Conservation (phyloP, 1,140 invertebrate species). For the Harlomillsia oculata region DNA sequence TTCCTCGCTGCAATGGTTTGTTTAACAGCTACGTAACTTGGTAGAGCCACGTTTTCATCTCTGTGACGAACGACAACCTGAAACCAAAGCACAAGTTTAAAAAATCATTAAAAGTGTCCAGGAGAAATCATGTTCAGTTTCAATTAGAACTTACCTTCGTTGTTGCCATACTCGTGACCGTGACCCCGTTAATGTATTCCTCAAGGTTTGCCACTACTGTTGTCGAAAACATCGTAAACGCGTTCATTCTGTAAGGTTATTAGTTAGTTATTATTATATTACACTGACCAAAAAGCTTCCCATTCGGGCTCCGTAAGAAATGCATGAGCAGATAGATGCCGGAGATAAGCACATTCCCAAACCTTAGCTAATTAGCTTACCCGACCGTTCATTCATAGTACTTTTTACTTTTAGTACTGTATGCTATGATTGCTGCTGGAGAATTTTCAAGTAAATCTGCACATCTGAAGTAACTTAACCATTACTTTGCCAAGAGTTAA, state of each 20-base stretch:
- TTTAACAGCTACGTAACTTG: too few species aligned
- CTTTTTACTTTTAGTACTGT: neutral
- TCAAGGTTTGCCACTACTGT: neutral
- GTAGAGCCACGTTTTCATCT: neutral
- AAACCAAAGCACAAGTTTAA: neutral
- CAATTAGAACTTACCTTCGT: neutral
- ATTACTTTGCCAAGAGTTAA: too few species aligned
- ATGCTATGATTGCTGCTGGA: too few species aligned
- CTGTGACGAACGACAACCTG: neutral
- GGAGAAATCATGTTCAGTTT: neutral
- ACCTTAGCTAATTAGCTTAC: neutral
- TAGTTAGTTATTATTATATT: constrained; percentile 37
- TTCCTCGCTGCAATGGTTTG: too few species aligned
- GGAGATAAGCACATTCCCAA: constrained; percentile 78
- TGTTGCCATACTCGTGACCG: constrained; percentile 1
- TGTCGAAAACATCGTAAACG: neutral
- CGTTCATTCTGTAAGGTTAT: constrained; percentile 7
- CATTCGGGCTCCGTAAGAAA: constrained; percentile 38
- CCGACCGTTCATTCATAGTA: neutral
- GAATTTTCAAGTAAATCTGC: too few species aligned
- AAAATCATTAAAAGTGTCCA: neutral
- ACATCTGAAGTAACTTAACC: too few species aligned
- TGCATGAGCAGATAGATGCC: constrained; percentile 66
- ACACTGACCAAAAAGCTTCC: constrained; percentile 39
- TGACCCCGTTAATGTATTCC: neutral